Percentiles rank a stretch among this genome's conserved stretches.
These are phyloP conservation scores for Aspiorhynchus laticeps DNA, from an alignment of 2,113 vertebrate species.

Conservation along the genomic window DNA sequence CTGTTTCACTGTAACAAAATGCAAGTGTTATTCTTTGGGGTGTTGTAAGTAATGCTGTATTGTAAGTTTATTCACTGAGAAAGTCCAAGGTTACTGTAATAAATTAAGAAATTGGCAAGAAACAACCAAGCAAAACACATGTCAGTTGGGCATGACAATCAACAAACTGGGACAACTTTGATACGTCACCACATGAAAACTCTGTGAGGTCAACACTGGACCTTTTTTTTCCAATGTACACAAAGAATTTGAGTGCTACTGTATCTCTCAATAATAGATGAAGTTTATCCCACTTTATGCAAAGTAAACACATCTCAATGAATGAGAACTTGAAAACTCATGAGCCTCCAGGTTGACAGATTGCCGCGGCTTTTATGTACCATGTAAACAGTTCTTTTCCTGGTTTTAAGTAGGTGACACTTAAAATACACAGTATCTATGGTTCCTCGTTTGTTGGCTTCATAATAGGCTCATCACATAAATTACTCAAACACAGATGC, in stretches of 20 bases:
- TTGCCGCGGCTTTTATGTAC: constrained; percentile 34
- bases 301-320: constrained; percentile 30
- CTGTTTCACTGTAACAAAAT: constrained; percentile 10
- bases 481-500: constrained; percentile 48
- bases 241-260: not conserved
- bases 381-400: constrained; percentile 40
- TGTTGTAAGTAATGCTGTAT: not conserved
- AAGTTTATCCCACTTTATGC: not conserved
- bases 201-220: not conserved
- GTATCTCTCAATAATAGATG: not conserved
- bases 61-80: not conserved
- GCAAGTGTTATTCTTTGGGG: not conserved
- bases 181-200: not conserved
- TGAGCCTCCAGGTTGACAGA: constrained; percentile 10
- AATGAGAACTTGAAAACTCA: constrained; percentile 9
- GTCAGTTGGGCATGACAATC: not conserved
- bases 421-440: constrained; percentile 30
- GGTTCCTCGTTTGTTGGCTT: constrained; percentile 43
- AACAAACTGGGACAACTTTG: not conserved
- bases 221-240: not conserved
- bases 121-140: not conserved
- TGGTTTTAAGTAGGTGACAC: constrained; percentile 36
- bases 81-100: not conserved
- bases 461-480: constrained; percentile 36
- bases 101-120: not conserved